Evolutionary conservation across 2,113 vertebrate species (phyloP).

Genomic region (Dendrocopos noguchii): DNA sequence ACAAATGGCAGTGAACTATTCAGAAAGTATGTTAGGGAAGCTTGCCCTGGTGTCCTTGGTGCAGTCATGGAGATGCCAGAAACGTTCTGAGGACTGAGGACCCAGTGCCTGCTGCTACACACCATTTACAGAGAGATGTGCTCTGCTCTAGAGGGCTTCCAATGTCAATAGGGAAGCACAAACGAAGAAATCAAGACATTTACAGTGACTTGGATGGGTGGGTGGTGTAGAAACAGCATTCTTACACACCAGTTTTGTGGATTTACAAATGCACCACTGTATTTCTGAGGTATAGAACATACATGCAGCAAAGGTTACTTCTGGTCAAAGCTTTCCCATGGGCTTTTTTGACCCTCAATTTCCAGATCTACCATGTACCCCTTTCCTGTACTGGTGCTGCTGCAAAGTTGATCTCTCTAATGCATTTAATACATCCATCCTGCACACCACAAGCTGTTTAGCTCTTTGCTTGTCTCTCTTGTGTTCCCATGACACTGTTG

Average conservation of each 20-base stretch:
- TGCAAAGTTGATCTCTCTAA: constrained; percentile 5
- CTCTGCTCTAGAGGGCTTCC: neutral
- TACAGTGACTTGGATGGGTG: neutral
- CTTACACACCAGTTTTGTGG: neutral
- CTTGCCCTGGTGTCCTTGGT: neutral
- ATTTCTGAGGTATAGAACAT: neutral
- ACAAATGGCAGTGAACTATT: neutral
- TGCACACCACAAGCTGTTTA: neutral
- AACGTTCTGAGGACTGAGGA: neutral
- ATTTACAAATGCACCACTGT: neutral
- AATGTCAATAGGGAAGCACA: neutral
- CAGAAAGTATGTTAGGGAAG: neutral
- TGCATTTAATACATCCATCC: neutral
- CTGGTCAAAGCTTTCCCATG: neutral
- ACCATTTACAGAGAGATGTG: neutral
- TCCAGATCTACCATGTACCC: neutral
- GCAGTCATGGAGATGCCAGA: neutral
- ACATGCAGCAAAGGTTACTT: neutral
- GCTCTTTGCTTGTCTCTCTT: neutral
- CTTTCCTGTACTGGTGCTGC: neutral
- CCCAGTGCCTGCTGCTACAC: rapidly evolving
- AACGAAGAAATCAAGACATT: rapidly evolving
- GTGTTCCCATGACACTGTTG: neutral
- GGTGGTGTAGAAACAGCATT: neutral
- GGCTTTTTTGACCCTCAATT: neutral